phyloP scores from a whole-genome alignment of 2,888 invertebrate genomes.

The Philereme transversata region DNA sequence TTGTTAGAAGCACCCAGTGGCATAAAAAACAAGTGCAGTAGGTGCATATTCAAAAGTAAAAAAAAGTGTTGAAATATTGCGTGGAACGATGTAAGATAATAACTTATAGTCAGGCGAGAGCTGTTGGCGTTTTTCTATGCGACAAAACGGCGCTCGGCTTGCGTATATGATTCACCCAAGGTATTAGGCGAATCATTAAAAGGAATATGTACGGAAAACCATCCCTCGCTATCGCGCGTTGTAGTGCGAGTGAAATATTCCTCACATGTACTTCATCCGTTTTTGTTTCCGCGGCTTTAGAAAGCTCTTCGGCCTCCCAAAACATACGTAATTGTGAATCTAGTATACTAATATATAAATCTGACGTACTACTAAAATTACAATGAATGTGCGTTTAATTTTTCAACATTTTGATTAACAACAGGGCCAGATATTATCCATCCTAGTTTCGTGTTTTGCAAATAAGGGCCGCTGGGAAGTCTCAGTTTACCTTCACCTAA shows the following conservation, averaged over 20 bases:
- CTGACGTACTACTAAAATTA: neutral
- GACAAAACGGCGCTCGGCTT: neutral
- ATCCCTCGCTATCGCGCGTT: constrained; percentile 3
- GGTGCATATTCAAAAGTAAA: too few species aligned
- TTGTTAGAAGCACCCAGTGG: too few species aligned
- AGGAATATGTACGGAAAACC: constrained; percentile 8
- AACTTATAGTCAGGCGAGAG: too few species aligned
- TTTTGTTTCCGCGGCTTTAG: neutral
- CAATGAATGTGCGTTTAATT: neutral
- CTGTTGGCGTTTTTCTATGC: too few species aligned
- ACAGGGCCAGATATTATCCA: too few species aligned
- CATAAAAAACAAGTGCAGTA: too few species aligned
- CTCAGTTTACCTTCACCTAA: too few species aligned
- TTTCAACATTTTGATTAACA: neutral
- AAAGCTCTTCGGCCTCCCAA: neutral
- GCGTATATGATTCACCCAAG: constrained; percentile 9
- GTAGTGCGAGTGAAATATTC: constrained; percentile 9
- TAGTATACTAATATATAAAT: neutral
- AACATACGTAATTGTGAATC: constrained; percentile 1
- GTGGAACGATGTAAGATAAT: too few species aligned
- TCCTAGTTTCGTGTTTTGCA: too few species aligned
- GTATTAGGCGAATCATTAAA: constrained; percentile 1
- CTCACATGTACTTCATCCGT: constrained; percentile 4
- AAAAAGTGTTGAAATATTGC: too few species aligned
- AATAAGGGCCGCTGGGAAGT: too few species aligned